phyloP scores from a whole-genome alignment of 2,888 invertebrate genomes.

The Physocephala rufipes region DNA sequence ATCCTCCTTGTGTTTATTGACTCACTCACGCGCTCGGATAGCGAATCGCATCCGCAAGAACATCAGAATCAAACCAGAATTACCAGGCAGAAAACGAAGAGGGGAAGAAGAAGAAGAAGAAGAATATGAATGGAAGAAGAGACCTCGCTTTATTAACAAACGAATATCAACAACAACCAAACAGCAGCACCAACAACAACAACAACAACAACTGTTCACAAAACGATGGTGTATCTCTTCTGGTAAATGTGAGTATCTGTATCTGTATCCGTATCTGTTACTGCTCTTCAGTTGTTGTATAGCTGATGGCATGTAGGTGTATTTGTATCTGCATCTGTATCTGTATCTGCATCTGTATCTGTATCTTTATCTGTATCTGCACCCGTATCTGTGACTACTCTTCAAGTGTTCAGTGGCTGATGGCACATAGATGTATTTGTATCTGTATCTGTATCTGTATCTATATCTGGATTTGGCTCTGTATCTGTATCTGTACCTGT shows the following conservation, averaged over 20 bases:
- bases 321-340: slow-evolving; percentile 36
- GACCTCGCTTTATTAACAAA: slow-evolving; percentile 46
- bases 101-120: slow-evolving; percentile 19
- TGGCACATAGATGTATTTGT: slow-evolving; percentile 4
- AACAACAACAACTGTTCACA: slow-evolving; percentile 33
- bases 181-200: slow-evolving; percentile 25
- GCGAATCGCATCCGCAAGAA: slow-evolving; percentile 33
- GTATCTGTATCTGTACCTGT: no score
- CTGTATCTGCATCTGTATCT: slow-evolving; percentile 42
- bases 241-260: slow-evolving; percentile 37
- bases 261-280: slow-evolving; percentile 40
- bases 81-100: slow-evolving; percentile 10
- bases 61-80: not conserved
- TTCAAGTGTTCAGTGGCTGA: no score
- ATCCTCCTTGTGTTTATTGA: slow-evolving; percentile 57
- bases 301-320: not conserved
- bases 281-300: no score
- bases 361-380: slow-evolving; percentile 38
- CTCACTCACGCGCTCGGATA: not conserved
- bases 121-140: slow-evolving; percentile 44
- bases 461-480: no score
- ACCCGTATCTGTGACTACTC: slow-evolving; percentile 41
- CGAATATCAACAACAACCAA: slow-evolving; percentile 13
- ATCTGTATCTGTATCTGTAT: slow-evolving; percentile 46
- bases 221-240: slow-evolving; percentile 18